Evolutionary conservation across 1,140 invertebrate species (phyloP).

Genomic region (Dendroctonus ponderosae): DNA sequence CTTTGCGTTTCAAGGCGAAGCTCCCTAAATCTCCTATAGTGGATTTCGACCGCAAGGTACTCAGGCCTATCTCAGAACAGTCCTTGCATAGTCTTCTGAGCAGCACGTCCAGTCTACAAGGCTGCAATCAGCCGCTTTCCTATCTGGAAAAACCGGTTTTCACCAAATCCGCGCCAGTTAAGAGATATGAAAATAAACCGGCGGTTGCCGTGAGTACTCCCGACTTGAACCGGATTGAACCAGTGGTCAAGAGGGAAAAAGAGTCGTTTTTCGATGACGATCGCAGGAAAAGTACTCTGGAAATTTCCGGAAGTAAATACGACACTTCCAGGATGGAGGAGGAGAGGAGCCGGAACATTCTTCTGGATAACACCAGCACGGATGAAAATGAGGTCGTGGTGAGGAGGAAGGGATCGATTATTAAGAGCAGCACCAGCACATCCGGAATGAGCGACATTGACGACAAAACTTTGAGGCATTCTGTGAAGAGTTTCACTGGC

Average conservation of each 20-base stretch:
- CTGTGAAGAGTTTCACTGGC: constrained; percentile 52
- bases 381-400: constrained; percentile 32
- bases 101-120: constrained; percentile 30
- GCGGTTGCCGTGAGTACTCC: constrained; percentile 58
- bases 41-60: constrained; percentile 43
- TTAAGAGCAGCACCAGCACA: constrained; percentile 43
- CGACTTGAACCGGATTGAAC: constrained; percentile 56
- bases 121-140: constrained; percentile 3
- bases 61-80: constrained; percentile 49
- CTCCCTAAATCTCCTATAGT: constrained; percentile 41
- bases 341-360: constrained; percentile 25
- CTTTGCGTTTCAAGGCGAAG: constrained; percentile 38
- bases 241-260: constrained; percentile 45
- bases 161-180: constrained; percentile 25
- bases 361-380: constrained; percentile 15
- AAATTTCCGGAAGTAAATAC: constrained; percentile 48
- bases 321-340: constrained; percentile 18
- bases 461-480: constrained; percentile 54
- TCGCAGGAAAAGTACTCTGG: constrained; percentile 56
- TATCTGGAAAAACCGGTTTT: constrained; percentile 10
- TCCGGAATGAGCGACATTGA: constrained; percentile 44
- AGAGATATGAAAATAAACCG: constrained; percentile 8
- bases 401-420: constrained; percentile 45
- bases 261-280: constrained; percentile 50
- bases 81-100: constrained; percentile 44